Percentiles rank a stretch among this genome's conserved stretches.
Conservation (phyloP, 1,140 invertebrate genomes). For the Psilanteris sp. region DNA sequence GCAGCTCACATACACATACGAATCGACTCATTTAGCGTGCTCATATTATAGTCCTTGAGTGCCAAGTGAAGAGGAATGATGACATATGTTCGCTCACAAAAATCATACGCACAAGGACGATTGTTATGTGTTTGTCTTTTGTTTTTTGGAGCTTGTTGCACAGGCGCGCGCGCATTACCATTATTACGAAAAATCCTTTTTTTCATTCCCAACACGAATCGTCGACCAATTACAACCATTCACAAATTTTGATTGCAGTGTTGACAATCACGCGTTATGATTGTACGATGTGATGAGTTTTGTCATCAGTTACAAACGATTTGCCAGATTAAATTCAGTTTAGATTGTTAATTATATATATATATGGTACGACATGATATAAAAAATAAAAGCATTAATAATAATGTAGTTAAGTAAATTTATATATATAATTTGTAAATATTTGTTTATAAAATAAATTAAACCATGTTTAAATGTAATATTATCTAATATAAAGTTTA, state of each 20-base stretch:
- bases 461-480: no score
- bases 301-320: constrained; percentile 47
- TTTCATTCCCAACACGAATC: constrained; percentile 37
- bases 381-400: no score
- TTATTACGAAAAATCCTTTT: constrained; percentile 33
- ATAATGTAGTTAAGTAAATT: no score
- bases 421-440: no score
- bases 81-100: constrained; percentile 15
- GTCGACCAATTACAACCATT: constrained; percentile 44
- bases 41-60: constrained; percentile 65
- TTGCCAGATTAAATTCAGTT: constrained; percentile 32
- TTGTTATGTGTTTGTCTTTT: constrained; percentile 40
- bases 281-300: constrained; percentile 28
- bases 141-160: constrained; percentile 18
- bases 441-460: no score
- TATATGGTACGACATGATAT: no score
- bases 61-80: constrained; percentile 47
- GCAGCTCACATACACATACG: constrained; percentile 21
- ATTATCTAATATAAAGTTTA: no score
- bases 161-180: constrained; percentile 16
- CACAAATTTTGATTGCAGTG: constrained; percentile 37
- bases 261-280: constrained; percentile 40
- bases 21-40: constrained; percentile 32
- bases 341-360: no score
- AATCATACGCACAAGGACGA: constrained; percentile 27